Evolutionary conservation across 2,888 invertebrate genomes (phyloP), one percentile per base, ranked within the genome.

Genomic region (Toxonevra muliebris): DNA sequence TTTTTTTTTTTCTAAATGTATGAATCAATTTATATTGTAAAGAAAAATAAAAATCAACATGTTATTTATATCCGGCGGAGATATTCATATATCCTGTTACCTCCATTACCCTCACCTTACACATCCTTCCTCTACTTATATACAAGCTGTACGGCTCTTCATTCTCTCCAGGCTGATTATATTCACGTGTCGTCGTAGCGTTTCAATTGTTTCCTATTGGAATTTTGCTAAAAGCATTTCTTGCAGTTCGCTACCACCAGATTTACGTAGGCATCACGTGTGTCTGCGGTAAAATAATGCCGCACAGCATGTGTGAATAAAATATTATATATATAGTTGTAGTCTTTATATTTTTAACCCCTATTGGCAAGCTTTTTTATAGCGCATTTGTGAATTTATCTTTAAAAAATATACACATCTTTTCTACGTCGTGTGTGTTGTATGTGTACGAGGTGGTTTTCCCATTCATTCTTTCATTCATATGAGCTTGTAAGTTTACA

Each of bases 61-160:
- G 77, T 75, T 79, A 79, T 80, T 76, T 80, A 78, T 80, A 80
- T 77, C 75, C 79, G 69, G 60, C 67, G 69, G 69, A 69, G 66
- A 66, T 64, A 61, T 59, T 48, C 62, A 64, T 52, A 69, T 64
- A 68, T 68, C 69, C 74, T 61, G 60, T 54, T 66, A 70, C 73
- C 54, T 61, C 42, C 57, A 52, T 58, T 10, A 52, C 60, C 41
- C 55, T 53, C 55, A 63, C 63, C 40, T 13, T 52, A 17, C 20
- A 50, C 20, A 42, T 48, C 43, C 42, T 40, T 54, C 15, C 13
- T 30, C 30, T 4, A n/a, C n/a, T n/a, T 10, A 52, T 8, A 42
- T 60, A 53, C 40, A 11, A 45, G 54, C 40, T 17, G 40, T 30
- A 4, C 41, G 45, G 60, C 64, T 77, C 57, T 62, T 41, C 20